These are phyloP conservation scores for Acrobasis consociella DNA, from an alignment of 2,888 invertebrate species.

Conservation along the genomic window DNA sequence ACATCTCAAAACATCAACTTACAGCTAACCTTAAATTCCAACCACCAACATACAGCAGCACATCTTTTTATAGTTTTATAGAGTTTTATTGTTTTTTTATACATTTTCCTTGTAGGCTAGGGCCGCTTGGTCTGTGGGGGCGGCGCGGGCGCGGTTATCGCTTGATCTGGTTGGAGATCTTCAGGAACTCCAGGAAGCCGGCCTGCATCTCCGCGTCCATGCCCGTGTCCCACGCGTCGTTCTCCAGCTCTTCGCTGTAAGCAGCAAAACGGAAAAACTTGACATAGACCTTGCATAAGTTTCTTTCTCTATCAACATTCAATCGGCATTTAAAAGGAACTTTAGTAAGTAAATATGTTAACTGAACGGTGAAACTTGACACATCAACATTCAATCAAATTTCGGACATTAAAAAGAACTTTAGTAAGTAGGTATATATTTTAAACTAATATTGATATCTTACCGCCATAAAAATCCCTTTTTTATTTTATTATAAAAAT, in stretches of 20 bases:
- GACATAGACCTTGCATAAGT: background rate
- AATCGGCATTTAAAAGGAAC: too few species aligned
- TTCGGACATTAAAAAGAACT: too few species aligned
- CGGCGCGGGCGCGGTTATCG: constrained; percentile 65
- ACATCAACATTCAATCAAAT: too few species aligned
- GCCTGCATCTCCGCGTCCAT: constrained; percentile 80
- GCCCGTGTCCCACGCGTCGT: constrained; percentile 78
- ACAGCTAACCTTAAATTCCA: constrained; percentile 28
- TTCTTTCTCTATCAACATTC: too few species aligned
- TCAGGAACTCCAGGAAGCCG: constrained; percentile 78
- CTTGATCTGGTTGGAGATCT: constrained; percentile 80
- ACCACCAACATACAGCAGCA: constrained; percentile 19
- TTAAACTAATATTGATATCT: too few species aligned
- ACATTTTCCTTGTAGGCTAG: constrained; percentile 56
- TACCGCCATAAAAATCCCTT: too few species aligned
- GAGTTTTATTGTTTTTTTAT: constrained; percentile 68
- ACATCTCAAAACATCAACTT: too few species aligned
- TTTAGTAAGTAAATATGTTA: too few species aligned
- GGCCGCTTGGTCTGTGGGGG: constrained; percentile 60
- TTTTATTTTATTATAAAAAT: too few species aligned
- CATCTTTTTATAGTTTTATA: constrained; percentile 72
- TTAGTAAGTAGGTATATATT: too few species aligned
- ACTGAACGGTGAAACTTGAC: too few species aligned
- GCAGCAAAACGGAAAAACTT: constrained; percentile 25
- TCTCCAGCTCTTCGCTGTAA: constrained; percentile 74